These are phyloP conservation scores for Brachyrhaphis roseni DNA, from an alignment of 2,797 vertebrate species.

Conservation along the genomic window DNA sequence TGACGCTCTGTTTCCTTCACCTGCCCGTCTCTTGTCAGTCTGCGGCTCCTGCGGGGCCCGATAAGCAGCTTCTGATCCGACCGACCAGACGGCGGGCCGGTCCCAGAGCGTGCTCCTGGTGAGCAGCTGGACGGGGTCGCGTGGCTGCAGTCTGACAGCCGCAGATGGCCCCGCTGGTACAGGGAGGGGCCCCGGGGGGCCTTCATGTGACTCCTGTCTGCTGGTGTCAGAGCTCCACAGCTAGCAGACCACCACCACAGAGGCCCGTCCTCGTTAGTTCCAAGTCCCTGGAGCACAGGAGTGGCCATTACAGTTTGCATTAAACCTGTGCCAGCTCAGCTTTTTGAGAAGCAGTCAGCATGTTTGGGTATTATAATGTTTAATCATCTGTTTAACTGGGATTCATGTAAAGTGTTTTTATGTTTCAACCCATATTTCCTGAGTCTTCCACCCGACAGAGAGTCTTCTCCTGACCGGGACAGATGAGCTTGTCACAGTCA, in stretches of 20 bases:
- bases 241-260: conserved; percentile 59
- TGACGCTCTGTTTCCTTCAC: conserved; percentile 64
- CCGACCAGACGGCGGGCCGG: conserved; percentile 18
- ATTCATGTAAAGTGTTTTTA: conserved; percentile 29
- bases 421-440: conserved; percentile 5
- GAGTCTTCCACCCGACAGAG: conserved; percentile 29
- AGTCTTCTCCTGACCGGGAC: conserved; percentile 47
- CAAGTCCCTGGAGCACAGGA: conserved; percentile 49
- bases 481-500: conserved; percentile 68
- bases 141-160: conserved; percentile 58
- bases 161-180: conserved; percentile 39
- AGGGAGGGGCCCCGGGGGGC: background rate
- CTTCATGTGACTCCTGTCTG: conserved; percentile 62
- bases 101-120: conserved; percentile 46
- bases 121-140: conserved; percentile 50
- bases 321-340: conserved; percentile 14
- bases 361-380: conserved; percentile 26
- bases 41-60: conserved; percentile 30
- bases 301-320: conserved; percentile 38
- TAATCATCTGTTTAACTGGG: conserved; percentile 38
- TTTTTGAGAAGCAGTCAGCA: conserved; percentile 25
- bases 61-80: conserved; percentile 29
- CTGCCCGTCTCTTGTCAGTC: conserved; percentile 64
- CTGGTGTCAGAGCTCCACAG: conserved; percentile 47
- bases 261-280: conserved; percentile 56